A percentile compares a stretch with the other conserved stretches of the same genome.
Evolutionary conservation across 2,888 invertebrate species (phyloP).

Genomic region (Sarcophaga variegata): DNA sequence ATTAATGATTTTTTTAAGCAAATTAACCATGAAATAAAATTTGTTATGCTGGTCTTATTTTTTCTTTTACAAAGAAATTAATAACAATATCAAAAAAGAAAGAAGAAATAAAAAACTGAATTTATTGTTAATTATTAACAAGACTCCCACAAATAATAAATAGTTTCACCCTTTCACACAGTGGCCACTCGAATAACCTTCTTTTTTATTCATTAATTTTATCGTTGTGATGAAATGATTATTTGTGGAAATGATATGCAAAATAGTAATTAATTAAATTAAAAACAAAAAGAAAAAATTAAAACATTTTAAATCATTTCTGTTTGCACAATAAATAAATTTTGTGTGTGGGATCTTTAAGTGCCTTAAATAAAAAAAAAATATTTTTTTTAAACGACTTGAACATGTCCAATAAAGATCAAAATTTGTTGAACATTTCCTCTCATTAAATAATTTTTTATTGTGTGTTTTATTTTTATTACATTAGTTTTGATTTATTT

Average conservation of each 20-base stretch:
- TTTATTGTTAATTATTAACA: not conserved
- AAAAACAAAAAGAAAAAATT: not conserved
- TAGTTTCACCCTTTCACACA: not conserved
- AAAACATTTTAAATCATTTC: not conserved
- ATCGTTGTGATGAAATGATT: slow-evolving; percentile 17
- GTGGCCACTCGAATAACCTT: slow-evolving; percentile 11
- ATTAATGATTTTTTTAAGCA: not conserved
- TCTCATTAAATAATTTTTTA: not conserved
- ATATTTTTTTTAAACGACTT: not conserved
- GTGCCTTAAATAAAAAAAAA: not conserved
- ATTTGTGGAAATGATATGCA: slow-evolving; percentile 19
- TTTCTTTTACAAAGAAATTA: not conserved
- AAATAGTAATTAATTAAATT: not conserved
- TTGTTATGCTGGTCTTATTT: not conserved
- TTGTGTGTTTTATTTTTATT: no score
- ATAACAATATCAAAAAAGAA: not conserved
- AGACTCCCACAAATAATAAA: not conserved
- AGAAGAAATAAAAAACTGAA: not conserved
- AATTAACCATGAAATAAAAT: slow-evolving; percentile 4
- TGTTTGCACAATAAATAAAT: slow-evolving; percentile 7
- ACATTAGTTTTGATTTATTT: slow-evolving; percentile 4
- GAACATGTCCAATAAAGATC: not conserved
- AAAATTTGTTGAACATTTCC: slow-evolving; percentile 15
- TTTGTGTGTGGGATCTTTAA: slow-evolving; percentile 21
- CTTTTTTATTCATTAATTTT: not conserved